These are phyloP conservation scores for Orientallactaga bullata DNA, from an alignment of 2,113 vertebrate genomes.

Conservation along the genomic window DNA sequence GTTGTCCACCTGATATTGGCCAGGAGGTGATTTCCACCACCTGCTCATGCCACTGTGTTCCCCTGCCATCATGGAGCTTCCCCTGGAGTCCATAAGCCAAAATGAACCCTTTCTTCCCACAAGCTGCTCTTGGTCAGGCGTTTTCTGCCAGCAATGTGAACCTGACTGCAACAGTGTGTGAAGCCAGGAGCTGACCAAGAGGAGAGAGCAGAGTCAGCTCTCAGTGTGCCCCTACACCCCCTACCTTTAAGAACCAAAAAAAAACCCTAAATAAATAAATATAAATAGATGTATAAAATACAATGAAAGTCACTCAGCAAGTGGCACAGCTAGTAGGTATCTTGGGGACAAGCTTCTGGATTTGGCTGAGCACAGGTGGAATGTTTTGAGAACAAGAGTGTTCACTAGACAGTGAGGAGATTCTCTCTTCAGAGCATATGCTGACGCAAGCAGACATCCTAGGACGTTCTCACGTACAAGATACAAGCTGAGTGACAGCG, in stretches of 20 bases:
- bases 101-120: too few species aligned
- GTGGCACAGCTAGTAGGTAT: neutral
- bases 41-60: too few species aligned
- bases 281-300: too few species aligned
- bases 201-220: neutral
- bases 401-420: neutral
- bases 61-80: too few species aligned
- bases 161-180: neutral
- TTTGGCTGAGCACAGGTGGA: neutral
- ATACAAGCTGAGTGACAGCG: slow-evolving; percentile 47
- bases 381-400: neutral
- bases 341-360: neutral
- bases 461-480: slow-evolving; percentile 69
- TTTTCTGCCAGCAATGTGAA: too few species aligned
- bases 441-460: neutral
- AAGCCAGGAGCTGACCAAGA: neutral
- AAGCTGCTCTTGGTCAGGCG: too few species aligned
- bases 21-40: too few species aligned
- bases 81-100: too few species aligned
- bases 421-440: neutral
- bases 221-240: neutral
- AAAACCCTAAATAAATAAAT: too few species aligned
- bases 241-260: too few species aligned
- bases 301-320: too few species aligned
- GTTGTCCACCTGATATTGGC: too few species aligned